These are phyloP conservation scores for Neosilurus hyrtlii DNA, from an alignment of 2,797 vertebrate species.

Conservation along the genomic window DNA sequence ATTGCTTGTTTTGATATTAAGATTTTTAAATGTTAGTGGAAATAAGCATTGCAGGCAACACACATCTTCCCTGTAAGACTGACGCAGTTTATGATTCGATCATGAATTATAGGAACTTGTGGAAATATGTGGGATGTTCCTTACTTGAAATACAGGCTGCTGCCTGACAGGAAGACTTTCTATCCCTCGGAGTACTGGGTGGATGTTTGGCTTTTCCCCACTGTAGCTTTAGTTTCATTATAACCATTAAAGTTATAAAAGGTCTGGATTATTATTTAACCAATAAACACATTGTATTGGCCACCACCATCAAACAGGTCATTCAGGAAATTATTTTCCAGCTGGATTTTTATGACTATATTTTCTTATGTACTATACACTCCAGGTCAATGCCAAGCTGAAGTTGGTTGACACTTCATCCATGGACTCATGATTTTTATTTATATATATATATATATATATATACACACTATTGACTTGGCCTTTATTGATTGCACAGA, in stretches of 20 bases:
- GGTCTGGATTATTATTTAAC: constrained; percentile 55
- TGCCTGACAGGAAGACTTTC: neutral
- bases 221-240: constrained; percentile 40
- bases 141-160: neutral
- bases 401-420: constrained; percentile 78
- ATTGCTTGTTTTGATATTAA: no score
- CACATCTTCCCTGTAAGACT: neutral
- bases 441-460: no score
- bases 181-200: constrained; percentile 2
- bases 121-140: neutral
- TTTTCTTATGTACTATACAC: constrained; percentile 54
- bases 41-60: neutral
- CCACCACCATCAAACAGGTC: constrained; percentile 56
- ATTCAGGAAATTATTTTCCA: constrained; percentile 58
- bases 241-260: constrained; percentile 47
- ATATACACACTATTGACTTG: constrained; percentile 84
- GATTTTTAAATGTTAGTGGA: no score
- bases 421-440: constrained; percentile 73
- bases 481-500: constrained; percentile 88
- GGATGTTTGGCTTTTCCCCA: constrained; percentile 15
- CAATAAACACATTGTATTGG: constrained; percentile 48
- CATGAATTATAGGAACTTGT: neutral
- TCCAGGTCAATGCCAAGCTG: constrained; percentile 71
- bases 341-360: constrained; percentile 59
- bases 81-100: neutral